A percentile compares a stretch with the other conserved stretches of the same genome.
These are phyloP conservation scores for Lasioglossum albipes DNA, from an alignment of 1,140 invertebrate genomes.

Conservation along the genomic window DNA sequence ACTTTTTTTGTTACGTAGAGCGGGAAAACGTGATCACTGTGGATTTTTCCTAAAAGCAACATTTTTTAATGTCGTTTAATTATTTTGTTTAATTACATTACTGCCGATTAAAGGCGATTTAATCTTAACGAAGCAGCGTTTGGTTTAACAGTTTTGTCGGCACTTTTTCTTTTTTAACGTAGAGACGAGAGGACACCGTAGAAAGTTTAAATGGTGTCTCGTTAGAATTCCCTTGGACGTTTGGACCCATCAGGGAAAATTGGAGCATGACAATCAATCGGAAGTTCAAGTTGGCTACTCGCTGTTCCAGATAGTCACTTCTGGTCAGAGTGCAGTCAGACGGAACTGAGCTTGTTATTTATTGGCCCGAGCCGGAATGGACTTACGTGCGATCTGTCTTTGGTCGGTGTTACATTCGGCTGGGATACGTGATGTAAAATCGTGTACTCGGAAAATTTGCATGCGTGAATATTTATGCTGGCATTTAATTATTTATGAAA, in stretches of 20 bases:
- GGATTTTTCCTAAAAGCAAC: no score
- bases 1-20: no score
- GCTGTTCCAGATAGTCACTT: background rate
- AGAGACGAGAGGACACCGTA: background rate
- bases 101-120: no score
- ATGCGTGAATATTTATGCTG: background rate
- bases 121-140: no score
- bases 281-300: background rate
- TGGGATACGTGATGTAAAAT: background rate
- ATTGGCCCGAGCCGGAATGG: background rate
- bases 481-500: background rate
- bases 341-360: conserved; percentile 6
- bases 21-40: no score
- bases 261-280: conserved; percentile 5
- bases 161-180: background rate
- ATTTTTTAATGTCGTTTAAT: no score
- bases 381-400: background rate
- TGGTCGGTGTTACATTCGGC: background rate
- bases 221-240: background rate
- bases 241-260: background rate
- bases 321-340: background rate
- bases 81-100: no score
- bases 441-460: background rate
- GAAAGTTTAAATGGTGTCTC: background rate
- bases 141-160: no score